These are phyloP conservation scores for Colius striatus DNA, from an alignment of 2,113 vertebrate genomes.

Conservation along the genomic window DNA sequence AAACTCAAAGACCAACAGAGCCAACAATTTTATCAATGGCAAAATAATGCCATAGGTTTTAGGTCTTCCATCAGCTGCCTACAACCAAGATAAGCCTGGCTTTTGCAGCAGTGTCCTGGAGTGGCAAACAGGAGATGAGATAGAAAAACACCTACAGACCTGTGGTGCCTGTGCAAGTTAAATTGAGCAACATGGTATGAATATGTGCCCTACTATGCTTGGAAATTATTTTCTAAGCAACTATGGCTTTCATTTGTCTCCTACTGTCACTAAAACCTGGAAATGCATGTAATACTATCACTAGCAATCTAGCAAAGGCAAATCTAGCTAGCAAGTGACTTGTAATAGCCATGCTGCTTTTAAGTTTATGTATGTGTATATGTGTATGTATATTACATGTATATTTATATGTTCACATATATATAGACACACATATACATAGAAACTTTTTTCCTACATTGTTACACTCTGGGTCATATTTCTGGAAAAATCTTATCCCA, in stretches of 20 bases:
- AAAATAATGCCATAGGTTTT: not conserved
- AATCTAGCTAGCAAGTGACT: not conserved
- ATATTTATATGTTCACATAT: not conserved
- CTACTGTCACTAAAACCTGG: not conserved
- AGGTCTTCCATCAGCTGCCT: not conserved
- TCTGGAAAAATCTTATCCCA: not conserved
- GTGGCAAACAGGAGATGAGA: not conserved
- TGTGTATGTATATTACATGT: not conserved
- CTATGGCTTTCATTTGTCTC: not conserved
- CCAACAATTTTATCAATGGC: not conserved
- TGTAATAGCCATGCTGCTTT: not conserved
- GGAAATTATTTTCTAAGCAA: not conserved
- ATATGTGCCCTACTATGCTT: not conserved
- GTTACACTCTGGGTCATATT: not conserved
- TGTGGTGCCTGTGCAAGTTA: not conserved
- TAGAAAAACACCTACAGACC: not conserved
- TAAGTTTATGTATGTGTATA: not conserved
- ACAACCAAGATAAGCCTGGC: not conserved
- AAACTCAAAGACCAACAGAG: not conserved
- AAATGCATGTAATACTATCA: not conserved
- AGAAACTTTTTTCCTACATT: not conserved
- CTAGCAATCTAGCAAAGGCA: not conserved
- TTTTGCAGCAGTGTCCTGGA: not conserved
- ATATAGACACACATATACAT: accelerated
- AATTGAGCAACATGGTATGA: not conserved